These are phyloP conservation scores for Calidris pygmaea DNA, from an alignment of 2,113 vertebrate genomes.

Conservation along the genomic window DNA sequence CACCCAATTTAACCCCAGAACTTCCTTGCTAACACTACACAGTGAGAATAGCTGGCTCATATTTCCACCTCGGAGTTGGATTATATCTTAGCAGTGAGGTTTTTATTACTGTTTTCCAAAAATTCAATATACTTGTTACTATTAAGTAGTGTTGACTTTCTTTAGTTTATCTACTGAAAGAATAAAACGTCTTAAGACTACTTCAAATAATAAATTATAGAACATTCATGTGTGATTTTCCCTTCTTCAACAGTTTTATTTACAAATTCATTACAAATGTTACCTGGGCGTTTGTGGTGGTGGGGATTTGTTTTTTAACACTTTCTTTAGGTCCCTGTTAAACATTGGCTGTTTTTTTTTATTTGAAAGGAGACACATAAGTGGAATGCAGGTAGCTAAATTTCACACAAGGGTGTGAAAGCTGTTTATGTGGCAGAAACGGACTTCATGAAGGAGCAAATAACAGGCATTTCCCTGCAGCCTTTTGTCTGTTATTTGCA, in stretches of 20 bases:
- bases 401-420: background rate
- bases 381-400: background rate
- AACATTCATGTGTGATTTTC: background rate
- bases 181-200: background rate
- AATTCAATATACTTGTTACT: background rate
- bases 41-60: background rate
- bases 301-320: background rate
- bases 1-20: background rate
- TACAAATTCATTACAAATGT: background rate
- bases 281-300: background rate
- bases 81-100: background rate
- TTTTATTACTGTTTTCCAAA: background rate
- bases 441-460: background rate
- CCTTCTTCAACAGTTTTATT: background rate
- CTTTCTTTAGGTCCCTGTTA: background rate
- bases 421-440: background rate
- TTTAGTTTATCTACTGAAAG: background rate
- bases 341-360: background rate
- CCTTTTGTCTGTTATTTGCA: background rate
- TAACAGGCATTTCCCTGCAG: background rate
- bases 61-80: background rate
- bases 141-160: background rate
- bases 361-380: background rate
- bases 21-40: background rate
- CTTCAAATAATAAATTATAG: background rate